Conservation (phyloP, 2,113 vertebrate species). For the Sisor rabdophorus region DNA sequence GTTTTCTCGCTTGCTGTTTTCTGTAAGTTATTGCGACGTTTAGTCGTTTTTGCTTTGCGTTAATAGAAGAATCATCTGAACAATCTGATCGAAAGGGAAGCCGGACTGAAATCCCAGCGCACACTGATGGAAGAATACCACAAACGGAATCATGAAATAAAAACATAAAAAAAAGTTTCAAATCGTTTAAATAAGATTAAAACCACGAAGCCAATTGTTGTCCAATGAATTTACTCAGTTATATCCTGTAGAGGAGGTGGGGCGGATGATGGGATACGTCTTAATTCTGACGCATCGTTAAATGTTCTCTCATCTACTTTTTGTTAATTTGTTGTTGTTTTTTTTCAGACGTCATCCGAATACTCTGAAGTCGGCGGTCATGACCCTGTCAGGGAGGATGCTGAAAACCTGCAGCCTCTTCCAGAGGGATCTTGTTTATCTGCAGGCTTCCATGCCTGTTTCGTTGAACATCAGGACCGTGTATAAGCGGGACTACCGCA, state of each 20-base stretch:
- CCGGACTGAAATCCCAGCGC: no score
- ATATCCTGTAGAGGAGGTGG: no score
- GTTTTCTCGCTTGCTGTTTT: neutral
- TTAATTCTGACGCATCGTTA: no score
- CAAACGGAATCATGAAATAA: no score
- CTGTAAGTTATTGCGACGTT: neutral
- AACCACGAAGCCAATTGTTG: neutral
- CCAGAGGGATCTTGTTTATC: slow-evolving; percentile 43
- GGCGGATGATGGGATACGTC: no score
- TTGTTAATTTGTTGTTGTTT: neutral
- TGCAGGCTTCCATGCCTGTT: slow-evolving; percentile 5
- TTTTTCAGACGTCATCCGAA: neutral
- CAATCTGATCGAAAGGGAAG: neutral
- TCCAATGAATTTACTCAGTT: no score
- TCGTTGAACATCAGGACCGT: slow-evolving; percentile 42
- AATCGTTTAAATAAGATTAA: neutral
- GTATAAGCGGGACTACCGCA: slow-evolving; percentile 66
- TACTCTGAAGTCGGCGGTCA: slow-evolving; percentile 14
- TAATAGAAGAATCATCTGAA: no score
- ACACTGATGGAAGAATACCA: neutral
- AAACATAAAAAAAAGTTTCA: neutral
- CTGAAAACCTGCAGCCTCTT: slow-evolving; percentile 47
- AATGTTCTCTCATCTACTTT: neutral
- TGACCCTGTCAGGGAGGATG: slow-evolving; percentile 47
- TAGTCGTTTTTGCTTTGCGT: no score